Percentiles rank a stretch among this genome's conserved stretches.
phyloP scores from a whole-genome alignment of 1,140 invertebrate genomes.

The Drosophila sp. region DNA sequence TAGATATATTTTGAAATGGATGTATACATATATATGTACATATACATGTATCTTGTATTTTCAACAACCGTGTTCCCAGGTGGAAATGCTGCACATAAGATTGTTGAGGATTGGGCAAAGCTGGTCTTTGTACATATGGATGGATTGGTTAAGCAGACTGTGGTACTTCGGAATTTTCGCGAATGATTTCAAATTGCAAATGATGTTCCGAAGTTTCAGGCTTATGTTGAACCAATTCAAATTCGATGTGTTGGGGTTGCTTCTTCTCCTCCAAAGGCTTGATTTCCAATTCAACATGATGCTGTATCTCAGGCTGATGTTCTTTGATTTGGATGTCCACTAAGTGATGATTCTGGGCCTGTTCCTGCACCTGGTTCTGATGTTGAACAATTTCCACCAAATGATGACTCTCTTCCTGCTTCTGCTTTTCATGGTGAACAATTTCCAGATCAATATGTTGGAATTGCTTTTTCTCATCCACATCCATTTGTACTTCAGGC shows the following conservation, averaged over 20 bases:
- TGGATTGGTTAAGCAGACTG: not conserved
- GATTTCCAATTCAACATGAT: constrained; percentile 22
- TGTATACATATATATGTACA: not conserved
- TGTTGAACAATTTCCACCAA: constrained; percentile 1
- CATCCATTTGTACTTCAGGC: constrained; percentile 2
- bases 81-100: constrained; percentile 8
- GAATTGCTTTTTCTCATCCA: constrained; percentile 17
- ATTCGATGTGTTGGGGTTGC: constrained; percentile 19
- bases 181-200: constrained; percentile 13
- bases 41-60: too few relatives aligned
- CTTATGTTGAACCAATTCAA: constrained; percentile 27
- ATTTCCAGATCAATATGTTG: constrained; percentile 34
- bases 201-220: constrained; percentile 15
- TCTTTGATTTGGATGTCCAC: not conserved
- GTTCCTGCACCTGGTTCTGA: not conserved
- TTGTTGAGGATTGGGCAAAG: not conserved
- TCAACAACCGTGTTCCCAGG: too few relatives aligned
- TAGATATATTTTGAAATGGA: constrained; percentile 12
- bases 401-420: not conserved
- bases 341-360: not conserved
- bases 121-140: not conserved
- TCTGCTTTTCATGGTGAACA: not conserved
- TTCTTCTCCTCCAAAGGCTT: constrained; percentile 27
- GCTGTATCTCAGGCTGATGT: not conserved
- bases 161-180: not conserved